Percentiles rank a stretch among this genome's conserved stretches.
Conservation (phyloP, 92 coral and sea anemone genomes). For the Diadumene lineata region DNA sequence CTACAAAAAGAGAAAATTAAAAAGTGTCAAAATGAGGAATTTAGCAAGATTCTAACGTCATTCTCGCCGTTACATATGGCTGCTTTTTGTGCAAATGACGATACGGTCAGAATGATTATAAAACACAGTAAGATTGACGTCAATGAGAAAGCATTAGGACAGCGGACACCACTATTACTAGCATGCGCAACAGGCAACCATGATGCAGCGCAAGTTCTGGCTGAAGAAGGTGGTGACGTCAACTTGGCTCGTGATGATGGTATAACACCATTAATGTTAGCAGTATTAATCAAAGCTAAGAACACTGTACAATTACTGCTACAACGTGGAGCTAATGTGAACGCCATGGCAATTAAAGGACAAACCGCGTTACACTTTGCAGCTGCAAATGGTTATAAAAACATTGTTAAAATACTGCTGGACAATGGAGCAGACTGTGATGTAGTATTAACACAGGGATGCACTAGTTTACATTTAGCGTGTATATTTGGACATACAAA, state of each 20-base stretch:
- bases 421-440: constrained; percentile 33
- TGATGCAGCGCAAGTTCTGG: constrained; percentile 45
- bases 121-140: constrained; percentile 46
- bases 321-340: constrained; percentile 53
- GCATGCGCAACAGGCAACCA: constrained; percentile 76
- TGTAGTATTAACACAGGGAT: constrained; percentile 46
- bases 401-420: constrained; percentile 42
- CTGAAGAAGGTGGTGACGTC: constrained; percentile 59
- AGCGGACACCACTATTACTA: constrained; percentile 66
- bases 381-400: constrained; percentile 58
- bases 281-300: constrained; percentile 50
- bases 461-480: constrained; percentile 68
- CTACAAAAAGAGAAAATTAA: constrained; percentile 36
- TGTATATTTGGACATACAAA: constrained; percentile 51
- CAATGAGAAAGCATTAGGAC: constrained; percentile 43
- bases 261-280: constrained; percentile 59
- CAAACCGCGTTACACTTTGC: constrained; percentile 75
- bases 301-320: constrained; percentile 37
- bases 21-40: constrained; percentile 33
- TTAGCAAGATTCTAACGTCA: constrained; percentile 24
- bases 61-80: constrained; percentile 66
- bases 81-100: constrained; percentile 54
- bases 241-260: constrained; percentile 55
- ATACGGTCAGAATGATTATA: constrained; percentile 45
- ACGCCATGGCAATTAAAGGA: constrained; percentile 26